Evolutionary conservation across 2,797 vertebrate genomes (phyloP).

Genomic region (Hypotaenidia philippensis): DNA sequence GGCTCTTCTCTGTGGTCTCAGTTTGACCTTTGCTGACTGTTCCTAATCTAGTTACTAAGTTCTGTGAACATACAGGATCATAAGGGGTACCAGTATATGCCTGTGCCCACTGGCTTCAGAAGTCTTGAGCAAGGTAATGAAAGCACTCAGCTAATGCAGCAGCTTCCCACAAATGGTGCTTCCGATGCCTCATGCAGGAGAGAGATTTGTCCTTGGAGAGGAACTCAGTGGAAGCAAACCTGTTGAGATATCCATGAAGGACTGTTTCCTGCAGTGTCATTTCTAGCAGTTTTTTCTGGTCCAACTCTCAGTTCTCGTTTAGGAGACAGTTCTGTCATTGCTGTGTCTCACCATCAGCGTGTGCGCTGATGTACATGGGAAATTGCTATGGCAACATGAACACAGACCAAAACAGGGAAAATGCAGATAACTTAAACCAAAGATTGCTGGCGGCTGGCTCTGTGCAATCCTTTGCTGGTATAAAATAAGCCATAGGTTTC

Average conservation of each 20-base stretch:
- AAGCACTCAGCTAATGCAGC: background rate
- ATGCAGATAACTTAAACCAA: background rate
- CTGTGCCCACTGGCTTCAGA: background rate
- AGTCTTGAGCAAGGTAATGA: background rate
- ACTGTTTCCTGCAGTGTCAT: background rate
- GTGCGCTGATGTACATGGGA: background rate
- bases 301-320: background rate
- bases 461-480: background rate
- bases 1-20: constrained; percentile 1
- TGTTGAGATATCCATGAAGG: background rate
- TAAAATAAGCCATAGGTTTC: background rate
- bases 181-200: background rate
- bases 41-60: background rate
- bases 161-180: background rate
- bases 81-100: background rate
- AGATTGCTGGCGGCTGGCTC: background rate
- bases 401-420: constrained; percentile 19
- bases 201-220: background rate
- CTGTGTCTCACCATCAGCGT: background rate
- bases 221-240: background rate
- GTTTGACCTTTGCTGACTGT: constrained; percentile 19
- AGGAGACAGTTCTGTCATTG: constrained; percentile 7
- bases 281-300: background rate
- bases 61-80: background rate
- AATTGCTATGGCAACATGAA: constrained; percentile 49